phyloP scores from a whole-genome alignment of 2,888 invertebrate genomes.

The Catocala nupta region DNA sequence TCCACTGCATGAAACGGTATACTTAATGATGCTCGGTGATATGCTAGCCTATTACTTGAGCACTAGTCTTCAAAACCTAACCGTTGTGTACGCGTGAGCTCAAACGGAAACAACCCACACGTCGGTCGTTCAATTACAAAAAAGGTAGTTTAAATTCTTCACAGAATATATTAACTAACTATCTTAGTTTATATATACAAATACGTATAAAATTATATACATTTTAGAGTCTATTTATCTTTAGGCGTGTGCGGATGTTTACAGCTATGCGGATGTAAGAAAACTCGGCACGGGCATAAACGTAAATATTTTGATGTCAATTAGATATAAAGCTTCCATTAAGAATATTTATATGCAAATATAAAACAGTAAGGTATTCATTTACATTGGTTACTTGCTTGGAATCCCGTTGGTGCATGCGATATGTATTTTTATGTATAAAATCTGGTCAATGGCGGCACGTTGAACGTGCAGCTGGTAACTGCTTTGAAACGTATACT shows the following conservation, averaged over 20 bases:
- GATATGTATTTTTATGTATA: slow-evolving; percentile 21
- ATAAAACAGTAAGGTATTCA: slow-evolving; percentile 39
- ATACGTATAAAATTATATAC: slow-evolving; percentile 2
- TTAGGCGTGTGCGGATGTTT: slow-evolving; percentile 15
- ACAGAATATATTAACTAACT: background rate
- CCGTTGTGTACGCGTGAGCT: slow-evolving; percentile 6
- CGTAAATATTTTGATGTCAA: slow-evolving; percentile 47
- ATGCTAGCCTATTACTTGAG: slow-evolving; percentile 18
- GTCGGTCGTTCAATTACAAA: background rate
- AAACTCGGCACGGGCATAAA: slow-evolving; percentile 27
- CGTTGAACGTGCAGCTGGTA: slow-evolving; percentile 7
- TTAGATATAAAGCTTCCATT: slow-evolving; percentile 38
- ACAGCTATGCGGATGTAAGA: slow-evolving; percentile 1
- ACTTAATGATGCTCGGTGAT: slow-evolving; percentile 18
- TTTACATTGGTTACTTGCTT: slow-evolving; percentile 40
- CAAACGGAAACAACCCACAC: slow-evolving; percentile 5
- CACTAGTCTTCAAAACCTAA: slow-evolving; percentile 16
- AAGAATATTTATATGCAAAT: slow-evolving; percentile 46
- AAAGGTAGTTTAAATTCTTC: background rate
- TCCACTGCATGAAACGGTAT: slow-evolving; percentile 18
- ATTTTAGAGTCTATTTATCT: slow-evolving; percentile 4
- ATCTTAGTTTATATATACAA: slow-evolving; percentile 5
- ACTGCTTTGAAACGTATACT: slow-evolving; percentile 17
- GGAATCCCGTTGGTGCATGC: slow-evolving; percentile 27
- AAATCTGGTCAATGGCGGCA: slow-evolving; percentile 12